These are phyloP conservation scores for Leucozona laternaria DNA, from an alignment of 2,888 invertebrate species.

Conservation along the genomic window DNA sequence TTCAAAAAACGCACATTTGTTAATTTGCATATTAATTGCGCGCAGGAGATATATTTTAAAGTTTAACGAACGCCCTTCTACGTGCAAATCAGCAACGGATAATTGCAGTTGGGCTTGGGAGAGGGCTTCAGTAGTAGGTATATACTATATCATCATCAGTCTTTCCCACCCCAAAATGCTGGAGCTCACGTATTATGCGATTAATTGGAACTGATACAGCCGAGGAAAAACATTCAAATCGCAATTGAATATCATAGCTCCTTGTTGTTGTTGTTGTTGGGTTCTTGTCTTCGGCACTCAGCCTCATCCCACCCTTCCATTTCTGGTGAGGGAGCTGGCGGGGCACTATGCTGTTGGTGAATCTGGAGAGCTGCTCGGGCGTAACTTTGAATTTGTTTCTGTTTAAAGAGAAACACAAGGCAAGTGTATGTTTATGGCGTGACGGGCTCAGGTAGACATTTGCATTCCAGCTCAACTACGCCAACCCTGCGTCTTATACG, in stretches of 20 bases:
- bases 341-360: background rate
- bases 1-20: conserved; percentile 45
- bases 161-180: background rate
- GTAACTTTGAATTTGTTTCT: conserved; percentile 72
- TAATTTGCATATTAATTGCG: conserved; percentile 73
- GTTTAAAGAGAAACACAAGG: conserved; percentile 27
- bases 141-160: conserved; percentile 21
- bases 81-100: conserved; percentile 48
- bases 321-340: background rate
- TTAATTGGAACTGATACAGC: conserved; percentile 74
- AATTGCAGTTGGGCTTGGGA: conserved; percentile 28
- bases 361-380: conserved; percentile 34
- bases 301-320: background rate
- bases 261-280: background rate
- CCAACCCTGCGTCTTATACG: background rate
- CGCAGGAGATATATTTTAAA: conserved; percentile 49
- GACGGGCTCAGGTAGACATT: conserved; percentile 45
- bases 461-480: conserved; percentile 42
- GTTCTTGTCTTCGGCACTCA: conserved; percentile 17
- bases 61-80: conserved; percentile 27
- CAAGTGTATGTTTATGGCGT: conserved; percentile 41
- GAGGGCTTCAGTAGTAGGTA: background rate
- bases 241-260: conserved; percentile 69
- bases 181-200: conserved; percentile 69
- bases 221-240: conserved; percentile 71